A percentile compares a stretch with the other conserved stretches of the same genome.
Conservation (phyloP, 1,140 invertebrate species). For the Anoplophora glabripennis region DNA sequence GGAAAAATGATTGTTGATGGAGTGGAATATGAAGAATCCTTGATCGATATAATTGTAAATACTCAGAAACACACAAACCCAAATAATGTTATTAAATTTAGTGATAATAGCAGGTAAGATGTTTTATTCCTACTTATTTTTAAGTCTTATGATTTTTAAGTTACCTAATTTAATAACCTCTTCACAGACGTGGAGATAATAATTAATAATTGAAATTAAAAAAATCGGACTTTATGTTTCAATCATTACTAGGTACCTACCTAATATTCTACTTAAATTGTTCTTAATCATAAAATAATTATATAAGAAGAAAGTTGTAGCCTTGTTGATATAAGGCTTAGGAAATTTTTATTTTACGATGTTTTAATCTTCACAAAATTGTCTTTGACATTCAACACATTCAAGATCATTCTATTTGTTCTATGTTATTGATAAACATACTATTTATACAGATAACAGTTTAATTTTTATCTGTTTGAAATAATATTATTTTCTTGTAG, state of each 20-base stretch:
- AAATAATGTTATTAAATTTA: slow-evolving; percentile 97
- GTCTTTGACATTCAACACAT: not conserved
- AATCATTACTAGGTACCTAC: not conserved
- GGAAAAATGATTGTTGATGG: slow-evolving; percentile 87
- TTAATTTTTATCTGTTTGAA: too few species aligned
- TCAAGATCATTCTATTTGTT: not conserved
- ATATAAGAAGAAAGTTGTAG: too few species aligned
- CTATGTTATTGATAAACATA: not conserved
- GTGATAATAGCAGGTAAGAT: slow-evolving; percentile 88
- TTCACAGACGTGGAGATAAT: too few species aligned
- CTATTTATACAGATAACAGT: too few species aligned
- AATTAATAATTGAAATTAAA: too few species aligned
- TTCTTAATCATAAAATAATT: too few species aligned
- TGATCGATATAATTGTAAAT: slow-evolving; percentile 90
- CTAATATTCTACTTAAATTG: too few species aligned
- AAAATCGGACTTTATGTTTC: not conserved
- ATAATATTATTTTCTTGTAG: too few species aligned
- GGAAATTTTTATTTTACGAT: not conserved
- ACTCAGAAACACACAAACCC: slow-evolving; percentile 83
- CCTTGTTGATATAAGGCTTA: too few species aligned
- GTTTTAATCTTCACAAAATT: not conserved
- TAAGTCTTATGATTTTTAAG: too few species aligned
- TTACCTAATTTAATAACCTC: too few species aligned
- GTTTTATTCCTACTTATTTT: too few species aligned
- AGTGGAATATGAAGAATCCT: slow-evolving; percentile 68